phyloP scores from a whole-genome alignment of 1,140 invertebrate species.

The Chlorops oryzae region DNA sequence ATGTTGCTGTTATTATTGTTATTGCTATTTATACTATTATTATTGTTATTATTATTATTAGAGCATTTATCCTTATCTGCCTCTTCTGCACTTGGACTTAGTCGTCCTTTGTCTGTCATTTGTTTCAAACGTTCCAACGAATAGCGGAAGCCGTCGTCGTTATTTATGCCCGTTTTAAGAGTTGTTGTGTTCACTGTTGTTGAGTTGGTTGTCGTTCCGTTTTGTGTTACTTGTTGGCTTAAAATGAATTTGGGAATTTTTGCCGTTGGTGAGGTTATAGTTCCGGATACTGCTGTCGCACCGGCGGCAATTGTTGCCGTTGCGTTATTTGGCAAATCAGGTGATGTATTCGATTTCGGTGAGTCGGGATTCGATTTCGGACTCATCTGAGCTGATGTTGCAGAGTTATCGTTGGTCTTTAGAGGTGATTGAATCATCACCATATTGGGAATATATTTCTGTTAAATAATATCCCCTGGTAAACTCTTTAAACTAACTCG shows the following conservation, averaged over 20 bases:
- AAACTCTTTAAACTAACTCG: too few species aligned
- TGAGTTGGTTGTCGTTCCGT: slow-evolving; percentile 5
- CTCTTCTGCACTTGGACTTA: slow-evolving; percentile 27
- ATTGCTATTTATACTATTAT: slow-evolving; percentile 24
- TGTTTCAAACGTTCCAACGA: slow-evolving; percentile 44
- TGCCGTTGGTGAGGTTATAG: slow-evolving; percentile 15
- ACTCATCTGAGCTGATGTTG: slow-evolving; percentile 36
- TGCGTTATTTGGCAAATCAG: slow-evolving; percentile 21
- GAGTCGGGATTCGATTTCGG: slow-evolving; percentile 43
- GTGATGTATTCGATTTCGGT: slow-evolving; percentile 41
- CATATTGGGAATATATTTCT: too few species aligned
- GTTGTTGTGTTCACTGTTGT: not conserved
- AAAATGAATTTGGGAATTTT: slow-evolving; percentile 44
- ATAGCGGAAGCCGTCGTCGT: slow-evolving; percentile 34
- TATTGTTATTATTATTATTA: slow-evolving; percentile 27
- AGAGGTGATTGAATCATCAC: slow-evolving; percentile 46
- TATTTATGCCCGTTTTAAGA: slow-evolving; percentile 13
- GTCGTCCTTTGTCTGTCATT: slow-evolving; percentile 34
- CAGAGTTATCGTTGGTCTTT: slow-evolving; percentile 30
- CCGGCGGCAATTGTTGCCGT: slow-evolving; percentile 4
- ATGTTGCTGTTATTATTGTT: slow-evolving; percentile 11
- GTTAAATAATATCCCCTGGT: too few species aligned
- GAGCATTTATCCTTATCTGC: slow-evolving; percentile 17
- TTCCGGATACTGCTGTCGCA: slow-evolving; percentile 4
- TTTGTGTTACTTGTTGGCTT: slow-evolving; percentile 6